Base-by-base conservation (phyloP, 2,888 invertebrate species). In the Saturnia pavonia region DNA sequence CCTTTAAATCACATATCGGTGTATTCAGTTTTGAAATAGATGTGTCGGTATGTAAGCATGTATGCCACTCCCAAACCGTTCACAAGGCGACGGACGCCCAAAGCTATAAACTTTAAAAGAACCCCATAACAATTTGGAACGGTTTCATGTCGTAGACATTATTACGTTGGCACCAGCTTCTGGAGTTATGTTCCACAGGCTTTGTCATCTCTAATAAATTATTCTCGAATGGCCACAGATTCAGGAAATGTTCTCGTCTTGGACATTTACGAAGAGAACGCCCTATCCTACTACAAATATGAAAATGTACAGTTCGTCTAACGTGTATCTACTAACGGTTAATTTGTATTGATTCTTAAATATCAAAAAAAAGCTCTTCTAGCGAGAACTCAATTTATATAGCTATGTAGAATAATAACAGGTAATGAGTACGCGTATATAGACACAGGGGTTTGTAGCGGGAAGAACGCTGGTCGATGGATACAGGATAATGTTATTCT, bases 391-490 rank as follows among this genome's bases (percentile, higher is more conserved):
- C n/a, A 19, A 51, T 51, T 19, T 51, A 51, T n/a, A 34, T 70
- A 66, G n/a, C 57, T 68, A 69, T 67, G 69, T 70, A 65, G 70
- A 75, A 74, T 74, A 75, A 74, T 72, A 71, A 71, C 57, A 72
- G 70, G 70, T 74, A 75, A 75, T 74, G 75, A 74, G 70, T 73
- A 74, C 76, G n/a, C n/a, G n/a, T n/a, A n/a, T n/a, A n/a, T n/a
- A 76, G 73, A 74, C 74, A n/a, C n/a, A n/a, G 69, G 69, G 66
- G 69, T 72, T 74, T 75, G 74, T 74, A 75, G 74, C 74, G 73
- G 71, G 72, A 74, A 75, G 71, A 57, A 57, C 12, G 57, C 25
- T n/a, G n/a, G n/a, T n/a, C n/a, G n/a, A n/a, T n/a, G n/a, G n/a
- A n/a, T n/a, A n/a, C n/a, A n/a, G n/a, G n/a, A n/a, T n/a, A n/a